Percentiles rank a stretch among this genome's conserved stretches.
Conservation (phyloP, 2,888 invertebrate species). For the Schizotus pectinicornis region DNA sequence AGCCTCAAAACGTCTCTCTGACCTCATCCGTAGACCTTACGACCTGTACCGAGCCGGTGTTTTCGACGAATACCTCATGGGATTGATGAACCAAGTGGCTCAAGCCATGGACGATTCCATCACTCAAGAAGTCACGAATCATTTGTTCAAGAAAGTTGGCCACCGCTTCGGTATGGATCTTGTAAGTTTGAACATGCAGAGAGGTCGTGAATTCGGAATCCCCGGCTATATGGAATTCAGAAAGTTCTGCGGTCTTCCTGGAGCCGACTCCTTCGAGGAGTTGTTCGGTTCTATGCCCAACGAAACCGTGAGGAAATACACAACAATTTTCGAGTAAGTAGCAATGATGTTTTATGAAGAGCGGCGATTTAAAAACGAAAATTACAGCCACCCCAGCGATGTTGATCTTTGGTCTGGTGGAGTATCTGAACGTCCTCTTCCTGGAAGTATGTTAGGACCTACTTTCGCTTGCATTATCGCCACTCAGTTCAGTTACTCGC, state of each 20-base stretch:
- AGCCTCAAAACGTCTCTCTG: slow-evolving; percentile 89
- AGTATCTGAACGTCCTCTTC: slow-evolving; percentile 87
- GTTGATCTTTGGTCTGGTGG: slow-evolving; percentile 96
- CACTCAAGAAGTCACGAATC: slow-evolving; percentile 89
- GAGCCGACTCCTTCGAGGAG: slow-evolving; percentile 78
- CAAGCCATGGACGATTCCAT: slow-evolving; percentile 96
- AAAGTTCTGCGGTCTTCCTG: slow-evolving; percentile 86
- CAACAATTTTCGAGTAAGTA: slow-evolving; percentile 80
- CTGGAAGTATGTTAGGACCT: slow-evolving; percentile 92
- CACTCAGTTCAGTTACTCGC: slow-evolving; percentile 87
- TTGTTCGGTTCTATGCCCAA: slow-evolving; percentile 89
- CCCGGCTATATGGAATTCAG: slow-evolving; percentile 94
- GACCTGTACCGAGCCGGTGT: slow-evolving; percentile 91
- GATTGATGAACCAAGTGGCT: slow-evolving; percentile 91
- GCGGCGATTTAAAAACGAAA: not conserved
- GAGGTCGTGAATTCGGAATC: slow-evolving; percentile 89
- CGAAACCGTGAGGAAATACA: slow-evolving; percentile 81
- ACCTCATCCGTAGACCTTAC: slow-evolving; percentile 86
- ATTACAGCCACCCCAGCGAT: slow-evolving; percentile 79
- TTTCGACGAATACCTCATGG: slow-evolving; percentile 91
- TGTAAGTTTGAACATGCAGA: slow-evolving; percentile 91
- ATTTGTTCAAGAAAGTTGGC: slow-evolving; percentile 82
- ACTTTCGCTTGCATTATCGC: slow-evolving; percentile 94
- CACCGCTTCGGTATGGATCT: slow-evolving; percentile 85
- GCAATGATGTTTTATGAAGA: slow-evolving; percentile 3